Percentiles rank a stretch among this genome's conserved stretches.
phyloP scores from a whole-genome alignment of 2,888 invertebrate species.

The Microctonus hyperodae region DNA sequence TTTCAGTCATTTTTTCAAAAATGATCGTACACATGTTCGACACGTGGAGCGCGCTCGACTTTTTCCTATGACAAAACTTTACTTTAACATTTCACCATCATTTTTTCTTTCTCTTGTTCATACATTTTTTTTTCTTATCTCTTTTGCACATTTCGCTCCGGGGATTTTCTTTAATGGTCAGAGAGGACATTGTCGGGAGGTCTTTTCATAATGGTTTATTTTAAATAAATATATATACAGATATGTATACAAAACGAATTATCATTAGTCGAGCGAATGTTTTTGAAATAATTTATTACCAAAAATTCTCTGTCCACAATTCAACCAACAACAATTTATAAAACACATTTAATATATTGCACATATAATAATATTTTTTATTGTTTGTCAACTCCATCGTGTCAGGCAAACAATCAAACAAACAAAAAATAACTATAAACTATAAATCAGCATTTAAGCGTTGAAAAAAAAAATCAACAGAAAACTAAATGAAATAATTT shows the following conservation, averaged over 20 bases:
- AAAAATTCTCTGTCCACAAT: neutral
- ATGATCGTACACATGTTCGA: conserved; percentile 46
- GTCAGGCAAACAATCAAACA: neutral
- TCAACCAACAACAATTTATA: neutral
- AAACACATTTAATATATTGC: neutral
- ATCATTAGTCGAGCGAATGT: neutral
- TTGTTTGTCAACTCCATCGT: neutral
- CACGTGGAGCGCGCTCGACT: conserved; percentile 44
- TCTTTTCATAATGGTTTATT: neutral
- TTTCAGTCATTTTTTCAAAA: conserved; percentile 11
- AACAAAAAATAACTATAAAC: too few relatives aligned
- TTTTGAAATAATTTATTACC: neutral
- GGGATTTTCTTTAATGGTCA: neutral
- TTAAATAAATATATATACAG: neutral
- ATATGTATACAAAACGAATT: neutral
- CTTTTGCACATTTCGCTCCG: neutral
- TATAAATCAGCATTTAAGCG: too few relatives aligned
- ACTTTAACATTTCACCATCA: neutral
- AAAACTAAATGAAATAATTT: too few relatives aligned
- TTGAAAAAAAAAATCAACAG: too few relatives aligned
- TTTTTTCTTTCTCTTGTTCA: too few relatives aligned
- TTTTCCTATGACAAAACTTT: conserved; percentile 1
- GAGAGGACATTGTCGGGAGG: neutral
- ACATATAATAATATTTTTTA: neutral
- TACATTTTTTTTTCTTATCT: conserved; percentile 10